Percentiles rank a stretch among this genome's conserved stretches.
phyloP scores from a whole-genome alignment of 2,888 invertebrate species.

The Parelbella ahira region DNA sequence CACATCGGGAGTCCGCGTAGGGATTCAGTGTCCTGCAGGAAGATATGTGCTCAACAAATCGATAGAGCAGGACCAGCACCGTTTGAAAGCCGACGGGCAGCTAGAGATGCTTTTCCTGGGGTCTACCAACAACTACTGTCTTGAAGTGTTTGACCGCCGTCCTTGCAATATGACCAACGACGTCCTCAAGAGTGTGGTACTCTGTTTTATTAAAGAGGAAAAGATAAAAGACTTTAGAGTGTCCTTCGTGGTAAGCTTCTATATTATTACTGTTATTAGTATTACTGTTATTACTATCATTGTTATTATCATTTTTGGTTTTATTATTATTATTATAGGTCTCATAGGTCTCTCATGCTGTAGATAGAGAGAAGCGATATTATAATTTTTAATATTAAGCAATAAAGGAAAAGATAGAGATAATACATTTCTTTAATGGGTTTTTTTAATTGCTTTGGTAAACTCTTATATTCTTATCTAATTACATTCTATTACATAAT shows the following conservation, averaged over 20 bases:
- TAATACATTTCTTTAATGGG: too few species aligned
- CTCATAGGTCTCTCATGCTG: too few species aligned
- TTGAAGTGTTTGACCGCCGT: conserved; percentile 63
- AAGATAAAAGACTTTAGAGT: conserved; percentile 50
- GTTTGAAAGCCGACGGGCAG: conserved; percentile 44
- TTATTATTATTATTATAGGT: too few species aligned
- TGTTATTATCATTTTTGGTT: too few species aligned
- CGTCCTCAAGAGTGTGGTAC: conserved; percentile 45
- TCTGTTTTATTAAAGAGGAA: conserved; percentile 54
- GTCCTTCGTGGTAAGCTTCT: conserved; percentile 59
- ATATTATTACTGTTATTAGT: too few species aligned
- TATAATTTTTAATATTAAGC: too few species aligned
- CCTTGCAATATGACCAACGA: conserved; percentile 45
- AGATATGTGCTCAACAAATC: conserved; percentile 52
- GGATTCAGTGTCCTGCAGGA: conserved; percentile 45
- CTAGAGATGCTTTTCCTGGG: conserved; percentile 41
- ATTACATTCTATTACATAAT: too few species aligned
- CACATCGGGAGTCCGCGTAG: conserved; percentile 50
- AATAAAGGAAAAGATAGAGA: too few species aligned
- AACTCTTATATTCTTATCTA: too few species aligned
- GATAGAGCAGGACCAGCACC: conserved; percentile 42
- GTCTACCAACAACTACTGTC: conserved; percentile 53
- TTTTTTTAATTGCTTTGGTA: too few species aligned
- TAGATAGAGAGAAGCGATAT: too few species aligned
- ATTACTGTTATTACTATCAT: too few species aligned